Percentiles rank a stretch among this genome's conserved stretches.
Evolutionary conservation across 2,113 vertebrate species (phyloP).

Genomic region (Trinectes maculatus): DNA sequence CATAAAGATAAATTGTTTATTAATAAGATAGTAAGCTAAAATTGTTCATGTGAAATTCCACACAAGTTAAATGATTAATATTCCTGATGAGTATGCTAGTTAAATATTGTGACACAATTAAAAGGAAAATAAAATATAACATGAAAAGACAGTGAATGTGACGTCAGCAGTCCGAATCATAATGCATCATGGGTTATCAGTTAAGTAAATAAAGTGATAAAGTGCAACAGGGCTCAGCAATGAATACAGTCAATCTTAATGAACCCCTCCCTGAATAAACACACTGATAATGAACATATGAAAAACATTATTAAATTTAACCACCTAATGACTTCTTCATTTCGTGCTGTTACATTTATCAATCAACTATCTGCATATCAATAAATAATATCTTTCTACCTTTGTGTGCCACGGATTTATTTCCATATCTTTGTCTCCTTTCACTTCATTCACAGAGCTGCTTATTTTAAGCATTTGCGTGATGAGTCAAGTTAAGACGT

Average conservation of each 20-base stretch:
- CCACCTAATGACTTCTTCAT: constrained; percentile 23
- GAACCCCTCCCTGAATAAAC: constrained; percentile 1
- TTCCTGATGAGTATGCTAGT: no score
- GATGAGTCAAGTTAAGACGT: constrained; percentile 30
- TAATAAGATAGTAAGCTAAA: no score
- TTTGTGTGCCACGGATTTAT: no score
- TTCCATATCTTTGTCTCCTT: not conserved
- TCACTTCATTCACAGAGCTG: constrained; percentile 12
- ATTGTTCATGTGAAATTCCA: no score
- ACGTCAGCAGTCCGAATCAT: constrained; percentile 4
- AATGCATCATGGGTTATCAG: constrained; percentile 19
- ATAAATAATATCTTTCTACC: constrained; percentile 1
- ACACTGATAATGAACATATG: constrained; percentile 47
- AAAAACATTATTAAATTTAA: constrained; percentile 36
- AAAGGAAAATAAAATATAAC: not conserved
- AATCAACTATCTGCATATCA: constrained; percentile 5
- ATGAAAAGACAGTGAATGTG: constrained; percentile 9
- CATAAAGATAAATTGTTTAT: no score
- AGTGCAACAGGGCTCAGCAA: constrained; percentile 25
- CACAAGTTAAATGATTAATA: no score
- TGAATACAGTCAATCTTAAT: constrained; percentile 43
- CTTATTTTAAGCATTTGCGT: constrained; percentile 42
- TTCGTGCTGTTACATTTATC: constrained; percentile 12
- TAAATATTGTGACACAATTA: no score
- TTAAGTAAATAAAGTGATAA: constrained; percentile 40